Evolutionary conservation across 1,140 invertebrate genomes (phyloP).

Genomic region (Eupeodes corollae): DNA sequence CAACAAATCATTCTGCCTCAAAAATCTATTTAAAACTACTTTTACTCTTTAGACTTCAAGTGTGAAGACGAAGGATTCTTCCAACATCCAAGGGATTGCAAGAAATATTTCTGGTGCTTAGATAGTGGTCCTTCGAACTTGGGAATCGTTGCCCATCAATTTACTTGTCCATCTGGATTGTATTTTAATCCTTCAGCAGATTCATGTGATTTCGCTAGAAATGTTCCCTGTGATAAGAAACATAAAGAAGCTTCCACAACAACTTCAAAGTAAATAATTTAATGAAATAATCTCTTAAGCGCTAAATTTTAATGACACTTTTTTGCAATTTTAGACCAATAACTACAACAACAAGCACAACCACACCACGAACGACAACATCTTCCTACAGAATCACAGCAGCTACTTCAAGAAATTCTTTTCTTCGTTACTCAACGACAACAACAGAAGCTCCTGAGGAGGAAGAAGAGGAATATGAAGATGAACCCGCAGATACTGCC

Average conservation of each 20-base stretch:
- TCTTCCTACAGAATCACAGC: no score
- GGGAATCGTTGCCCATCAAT: constrained; percentile 84
- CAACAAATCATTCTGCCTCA: neutral
- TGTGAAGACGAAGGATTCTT: constrained; percentile 91
- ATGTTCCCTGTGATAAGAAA: constrained; percentile 61
- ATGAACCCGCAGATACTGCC: constrained; percentile 38
- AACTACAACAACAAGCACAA: constrained; percentile 43
- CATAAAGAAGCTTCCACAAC: constrained; percentile 38
- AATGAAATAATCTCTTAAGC: neutral
- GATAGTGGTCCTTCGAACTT: constrained; percentile 78
- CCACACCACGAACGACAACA: constrained; percentile 16
- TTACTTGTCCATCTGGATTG: constrained; percentile 83
- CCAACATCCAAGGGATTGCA: constrained; percentile 83
- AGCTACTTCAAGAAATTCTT: no score
- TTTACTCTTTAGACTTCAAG: constrained; percentile 56
- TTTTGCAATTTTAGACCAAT: constrained; percentile 31
- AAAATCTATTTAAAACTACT: neutral
- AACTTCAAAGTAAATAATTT: constrained; percentile 24
- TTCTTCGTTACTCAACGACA: constrained; percentile 6
- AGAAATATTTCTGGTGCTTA: constrained; percentile 91
- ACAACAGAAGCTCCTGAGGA: constrained; percentile 40
- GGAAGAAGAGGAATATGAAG: constrained; percentile 55
- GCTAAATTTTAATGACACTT: neutral
- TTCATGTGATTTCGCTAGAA: constrained; percentile 82
- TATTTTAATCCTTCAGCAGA: constrained; percentile 85